phyloP scores from a whole-genome alignment of 2,797 vertebrate species.

The Scomberomorus guttatus region DNA sequence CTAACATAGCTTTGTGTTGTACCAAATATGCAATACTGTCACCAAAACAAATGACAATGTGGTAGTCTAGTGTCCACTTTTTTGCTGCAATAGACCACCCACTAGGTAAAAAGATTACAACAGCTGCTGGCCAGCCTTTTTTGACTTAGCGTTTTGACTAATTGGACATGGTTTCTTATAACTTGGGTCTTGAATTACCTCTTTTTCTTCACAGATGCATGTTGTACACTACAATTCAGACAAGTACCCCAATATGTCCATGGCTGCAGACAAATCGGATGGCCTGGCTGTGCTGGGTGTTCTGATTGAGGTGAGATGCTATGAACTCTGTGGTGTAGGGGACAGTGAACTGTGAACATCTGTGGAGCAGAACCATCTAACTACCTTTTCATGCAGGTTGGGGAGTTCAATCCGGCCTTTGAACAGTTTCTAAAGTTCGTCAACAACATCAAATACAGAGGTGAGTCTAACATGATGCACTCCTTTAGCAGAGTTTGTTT shows the following conservation, averaged over 20 bases:
- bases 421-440: conserved; percentile 91
- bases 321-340: background rate
- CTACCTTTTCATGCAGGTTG: conserved; percentile 84
- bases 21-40: background rate
- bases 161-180: background rate
- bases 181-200: conserved; percentile 23
- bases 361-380: conserved; percentile 8
- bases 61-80: background rate
- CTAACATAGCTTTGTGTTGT: conserved; percentile 21
- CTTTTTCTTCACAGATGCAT: conserved; percentile 88
- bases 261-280: conserved; percentile 90
- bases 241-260: conserved; percentile 87
- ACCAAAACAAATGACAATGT: conserved; percentile 8
- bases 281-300: conserved; percentile 94
- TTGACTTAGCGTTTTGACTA: background rate
- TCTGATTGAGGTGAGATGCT: conserved; percentile 92
- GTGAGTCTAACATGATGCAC: conserved; percentile 77
- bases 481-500: background rate
- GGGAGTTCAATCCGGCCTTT: conserved; percentile 91
- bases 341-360: background rate
- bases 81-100: background rate
- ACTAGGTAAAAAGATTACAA: background rate
- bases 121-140: too few species aligned
- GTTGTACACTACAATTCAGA: conserved; percentile 97
- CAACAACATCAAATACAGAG: conserved; percentile 89